Conservation (phyloP, 1,140 invertebrate species). For the Lepidurus packardi region DNA sequence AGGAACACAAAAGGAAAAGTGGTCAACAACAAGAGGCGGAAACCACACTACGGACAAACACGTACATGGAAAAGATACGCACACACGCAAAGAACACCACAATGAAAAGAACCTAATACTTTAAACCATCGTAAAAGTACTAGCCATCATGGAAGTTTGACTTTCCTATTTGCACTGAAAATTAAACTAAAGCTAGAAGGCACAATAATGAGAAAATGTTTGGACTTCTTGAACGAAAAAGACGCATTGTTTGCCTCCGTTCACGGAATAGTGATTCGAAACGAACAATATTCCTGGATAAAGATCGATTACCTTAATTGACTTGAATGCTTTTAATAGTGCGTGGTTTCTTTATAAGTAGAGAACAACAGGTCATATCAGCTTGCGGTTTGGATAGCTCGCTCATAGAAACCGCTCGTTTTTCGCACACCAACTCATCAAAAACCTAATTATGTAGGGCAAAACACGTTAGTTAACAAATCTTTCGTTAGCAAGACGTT, state of each 20-base stretch:
- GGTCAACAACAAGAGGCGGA: background rate
- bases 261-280: conserved; percentile 1
- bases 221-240: background rate
- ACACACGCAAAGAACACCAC: background rate
- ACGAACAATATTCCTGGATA: background rate
- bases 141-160: background rate
- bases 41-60: background rate
- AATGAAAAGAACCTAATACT: background rate
- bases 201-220: conserved; percentile 19
- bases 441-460: conserved; percentile 40
- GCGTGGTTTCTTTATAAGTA: conserved; percentile 33
- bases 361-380: conserved; percentile 34
- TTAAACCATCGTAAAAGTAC: background rate
- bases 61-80: background rate
- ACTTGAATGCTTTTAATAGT: conserved; percentile 28
- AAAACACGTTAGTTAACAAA: background rate
- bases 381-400: conserved; percentile 61
- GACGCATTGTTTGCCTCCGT: background rate
- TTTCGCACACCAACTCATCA: conserved; percentile 37
- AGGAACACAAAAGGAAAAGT: background rate
- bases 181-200: conserved; percentile 14
- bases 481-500: conserved; percentile 37
- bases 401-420: conserved; percentile 56
- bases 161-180: conserved; percentile 11
- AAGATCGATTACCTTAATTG: background rate